phyloP scores from a whole-genome alignment of 2,888 invertebrate genomes.

The Anorthoa munda region DNA sequence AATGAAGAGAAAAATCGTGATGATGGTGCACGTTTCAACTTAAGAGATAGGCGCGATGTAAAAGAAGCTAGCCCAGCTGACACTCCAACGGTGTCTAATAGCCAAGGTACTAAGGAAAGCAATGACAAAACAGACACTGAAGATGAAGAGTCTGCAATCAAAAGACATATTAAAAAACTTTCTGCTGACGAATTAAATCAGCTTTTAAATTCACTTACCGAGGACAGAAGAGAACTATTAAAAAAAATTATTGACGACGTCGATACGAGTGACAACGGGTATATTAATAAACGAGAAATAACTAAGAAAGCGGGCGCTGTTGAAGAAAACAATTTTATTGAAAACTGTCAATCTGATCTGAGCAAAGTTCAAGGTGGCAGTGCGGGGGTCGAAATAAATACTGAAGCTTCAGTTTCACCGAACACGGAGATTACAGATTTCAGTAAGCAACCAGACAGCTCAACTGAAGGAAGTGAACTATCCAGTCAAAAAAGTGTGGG shows the following conservation, averaged over 20 bases:
- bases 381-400: conserved; percentile 71
- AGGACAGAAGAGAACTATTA: conserved; percentile 83
- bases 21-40: conserved; percentile 63
- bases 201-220: conserved; percentile 81
- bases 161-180: conserved; percentile 84
- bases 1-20: conserved; percentile 71
- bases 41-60: conserved; percentile 78
- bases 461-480: conserved; percentile 70
- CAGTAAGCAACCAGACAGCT: conserved; percentile 71
- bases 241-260: conserved; percentile 82
- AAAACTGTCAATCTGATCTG: conserved; percentile 79
- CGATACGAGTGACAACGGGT: conserved; percentile 65
- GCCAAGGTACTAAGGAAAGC: conserved; percentile 61
- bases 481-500: conserved; percentile 73
- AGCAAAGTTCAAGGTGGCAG: conserved; percentile 79
- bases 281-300: conserved; percentile 85
- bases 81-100: conserved; percentile 48
- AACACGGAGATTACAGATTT: conserved; percentile 72
- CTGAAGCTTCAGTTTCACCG: conserved; percentile 69
- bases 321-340: conserved; percentile 82
- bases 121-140: conserved; percentile 70
- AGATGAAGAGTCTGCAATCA: conserved; percentile 84
- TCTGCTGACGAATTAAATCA: conserved; percentile 83
- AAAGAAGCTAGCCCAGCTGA: conserved; percentile 61
- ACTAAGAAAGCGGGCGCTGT: conserved; percentile 86